Evolutionary conservation across 2,888 invertebrate genomes (phyloP).

Genomic region (Pterostichus madidus): DNA sequence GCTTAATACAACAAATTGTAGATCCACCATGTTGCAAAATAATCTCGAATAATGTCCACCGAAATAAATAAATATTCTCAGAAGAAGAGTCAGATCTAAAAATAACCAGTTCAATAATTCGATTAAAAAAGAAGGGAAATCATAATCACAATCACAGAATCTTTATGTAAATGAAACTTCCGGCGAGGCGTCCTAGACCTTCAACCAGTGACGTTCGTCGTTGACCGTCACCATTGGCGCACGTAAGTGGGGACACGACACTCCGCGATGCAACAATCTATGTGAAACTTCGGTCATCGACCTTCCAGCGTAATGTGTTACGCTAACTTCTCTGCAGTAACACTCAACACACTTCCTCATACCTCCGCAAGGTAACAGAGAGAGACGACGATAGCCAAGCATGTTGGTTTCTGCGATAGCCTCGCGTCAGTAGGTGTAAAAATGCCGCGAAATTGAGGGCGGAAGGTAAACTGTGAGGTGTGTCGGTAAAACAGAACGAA

Average conservation of each 20-base stretch:
- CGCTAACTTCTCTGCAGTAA: slow-evolving; percentile 72
- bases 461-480: slow-evolving; percentile 77
- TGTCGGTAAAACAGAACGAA: slow-evolving; percentile 74
- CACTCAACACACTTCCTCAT: slow-evolving; percentile 67
- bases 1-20: no score
- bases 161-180: slow-evolving; percentile 29
- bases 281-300: slow-evolving; percentile 74
- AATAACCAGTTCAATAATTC: not conserved
- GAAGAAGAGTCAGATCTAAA: not conserved
- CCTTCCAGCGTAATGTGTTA: slow-evolving; percentile 76
- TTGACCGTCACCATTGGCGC: slow-evolving; percentile 71
- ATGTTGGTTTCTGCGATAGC: slow-evolving; percentile 69
- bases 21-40: no score
- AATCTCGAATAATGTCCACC: no score
- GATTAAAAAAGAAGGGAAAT: not conserved
- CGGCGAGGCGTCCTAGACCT: slow-evolving; percentile 64
- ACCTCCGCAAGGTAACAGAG: not conserved
- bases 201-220: slow-evolving; percentile 61
- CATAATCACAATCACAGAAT: not conserved
- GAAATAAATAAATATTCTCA: no score
- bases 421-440: slow-evolving; percentile 76
- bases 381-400: slow-evolving; percentile 7
- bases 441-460: slow-evolving; percentile 77
- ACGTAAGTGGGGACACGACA: slow-evolving; percentile 37
- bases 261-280: slow-evolving; percentile 68